Conservation (phyloP, 2,113 vertebrate genomes). For the Brachypodius melanocephalos region DNA sequence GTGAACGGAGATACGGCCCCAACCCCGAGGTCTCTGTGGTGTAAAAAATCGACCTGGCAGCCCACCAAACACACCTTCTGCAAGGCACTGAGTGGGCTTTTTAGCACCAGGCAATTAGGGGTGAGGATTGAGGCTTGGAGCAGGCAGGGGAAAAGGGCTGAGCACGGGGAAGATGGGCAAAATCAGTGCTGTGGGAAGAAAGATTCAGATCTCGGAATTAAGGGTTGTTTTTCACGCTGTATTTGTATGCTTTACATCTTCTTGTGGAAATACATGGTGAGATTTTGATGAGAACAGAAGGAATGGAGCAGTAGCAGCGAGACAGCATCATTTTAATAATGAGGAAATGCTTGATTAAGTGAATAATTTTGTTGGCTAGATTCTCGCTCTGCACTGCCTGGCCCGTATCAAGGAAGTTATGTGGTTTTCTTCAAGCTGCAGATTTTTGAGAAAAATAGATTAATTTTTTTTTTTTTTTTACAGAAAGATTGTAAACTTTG, state of each 20-base stretch:
- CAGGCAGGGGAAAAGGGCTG: not conserved
- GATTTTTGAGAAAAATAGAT: not conserved
- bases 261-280: not conserved
- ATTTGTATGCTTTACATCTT: not conserved
- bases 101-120: not conserved
- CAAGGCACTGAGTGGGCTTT: not conserved
- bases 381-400: not conserved
- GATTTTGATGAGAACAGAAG: not conserved
- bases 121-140: not conserved
- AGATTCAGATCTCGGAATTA: not conserved
- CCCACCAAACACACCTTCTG: slow-evolving; percentile 31
- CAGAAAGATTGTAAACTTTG: not conserved
- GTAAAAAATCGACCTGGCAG: slow-evolving; percentile 11
- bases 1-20: not conserved
- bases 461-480: not conserved
- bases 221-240: not conserved
- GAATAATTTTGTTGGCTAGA: not conserved
- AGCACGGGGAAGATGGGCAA: not conserved
- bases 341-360: not conserved
- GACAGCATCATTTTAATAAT: not conserved
- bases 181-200: not conserved
- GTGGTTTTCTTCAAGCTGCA: not conserved
- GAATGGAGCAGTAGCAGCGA: not conserved
- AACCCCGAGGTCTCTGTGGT: not conserved
- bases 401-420: not conserved